Conservation (phyloP, 2,113 vertebrate species). For the Scomber scombrus region DNA sequence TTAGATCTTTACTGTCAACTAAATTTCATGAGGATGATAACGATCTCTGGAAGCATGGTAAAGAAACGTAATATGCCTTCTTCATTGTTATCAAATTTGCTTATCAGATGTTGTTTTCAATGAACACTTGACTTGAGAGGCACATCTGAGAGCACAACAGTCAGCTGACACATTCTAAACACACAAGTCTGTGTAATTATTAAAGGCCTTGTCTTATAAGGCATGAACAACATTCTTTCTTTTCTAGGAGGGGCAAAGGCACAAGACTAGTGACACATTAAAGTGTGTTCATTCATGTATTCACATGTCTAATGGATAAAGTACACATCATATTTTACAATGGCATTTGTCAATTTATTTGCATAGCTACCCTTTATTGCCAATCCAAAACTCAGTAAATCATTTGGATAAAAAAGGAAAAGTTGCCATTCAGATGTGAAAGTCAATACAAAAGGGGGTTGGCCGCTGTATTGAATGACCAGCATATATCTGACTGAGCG, state of each 20-base stretch:
- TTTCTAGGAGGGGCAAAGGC: not conserved
- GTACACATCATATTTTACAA: slow-evolving; percentile 1
- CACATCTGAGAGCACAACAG: slow-evolving; percentile 10
- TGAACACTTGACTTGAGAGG: not conserved
- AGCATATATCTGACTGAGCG: slow-evolving; percentile 3
- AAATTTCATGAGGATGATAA: no score
- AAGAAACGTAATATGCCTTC: not conserved
- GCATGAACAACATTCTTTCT: slow-evolving; percentile 4
- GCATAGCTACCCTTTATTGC: not conserved
- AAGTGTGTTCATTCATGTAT: not conserved
- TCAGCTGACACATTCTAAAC: slow-evolving; percentile 59
- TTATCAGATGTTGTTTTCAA: not conserved
- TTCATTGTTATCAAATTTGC: not conserved
- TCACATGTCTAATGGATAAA: not conserved
- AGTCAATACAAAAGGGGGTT: not conserved
- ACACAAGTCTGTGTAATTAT: slow-evolving; percentile 49
- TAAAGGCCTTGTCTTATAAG: not conserved
- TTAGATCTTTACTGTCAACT: no score
- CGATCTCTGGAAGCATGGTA: not conserved
- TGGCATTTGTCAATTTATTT: not conserved
- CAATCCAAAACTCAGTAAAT: not conserved
- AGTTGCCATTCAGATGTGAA: not conserved
- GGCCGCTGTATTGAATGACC: not conserved
- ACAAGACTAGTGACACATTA: slow-evolving; percentile 34
- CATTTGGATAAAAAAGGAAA: not conserved